Conservation (phyloP, 2,797 vertebrate genomes). For the Xenopus petersii region DNA sequence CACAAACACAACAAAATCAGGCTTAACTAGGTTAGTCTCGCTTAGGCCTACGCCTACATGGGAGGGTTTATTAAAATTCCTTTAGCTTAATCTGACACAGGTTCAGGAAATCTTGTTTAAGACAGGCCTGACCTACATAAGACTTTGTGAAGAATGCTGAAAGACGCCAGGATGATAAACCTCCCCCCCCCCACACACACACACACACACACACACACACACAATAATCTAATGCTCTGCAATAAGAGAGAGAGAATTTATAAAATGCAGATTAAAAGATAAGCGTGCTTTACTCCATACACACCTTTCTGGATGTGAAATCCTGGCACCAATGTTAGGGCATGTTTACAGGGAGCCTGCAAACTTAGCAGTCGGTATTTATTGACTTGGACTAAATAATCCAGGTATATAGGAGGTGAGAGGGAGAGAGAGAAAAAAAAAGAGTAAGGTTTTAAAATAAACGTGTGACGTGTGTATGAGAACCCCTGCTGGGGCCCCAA, state of each 20-base stretch:
- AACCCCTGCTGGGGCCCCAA: constrained; percentile 73
- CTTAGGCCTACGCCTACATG: constrained; percentile 99
- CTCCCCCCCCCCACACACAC: too few relatives aligned
- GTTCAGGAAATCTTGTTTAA: constrained; percentile 97
- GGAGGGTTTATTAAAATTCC: constrained; percentile 99
- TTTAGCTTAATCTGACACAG: constrained; percentile 99
- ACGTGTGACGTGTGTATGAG: constrained; percentile 58
- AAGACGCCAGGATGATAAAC: constrained; percentile 65
- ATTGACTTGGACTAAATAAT: too few relatives aligned
- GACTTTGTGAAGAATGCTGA: constrained; percentile 84
- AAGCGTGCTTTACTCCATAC: constrained; percentile 58
- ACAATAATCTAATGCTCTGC: constrained; percentile 67
- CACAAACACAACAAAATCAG: constrained; percentile 86
- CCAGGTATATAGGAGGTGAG: too few relatives aligned
- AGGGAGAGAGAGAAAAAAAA: too few relatives aligned
- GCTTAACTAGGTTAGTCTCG: constrained; percentile 99
- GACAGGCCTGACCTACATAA: constrained; percentile 99
- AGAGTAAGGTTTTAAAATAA: constrained; percentile 34
- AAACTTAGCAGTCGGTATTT: too few relatives aligned
- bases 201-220: too few relatives aligned
- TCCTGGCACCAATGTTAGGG: too few relatives aligned
- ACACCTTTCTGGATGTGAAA: constrained; percentile 45
- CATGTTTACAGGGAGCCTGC: too few relatives aligned
- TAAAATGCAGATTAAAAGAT: constrained; percentile 70
- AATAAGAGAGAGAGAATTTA: constrained; percentile 55